These are phyloP conservation scores for Neogale vison DNA, from an alignment of 2,113 vertebrate genomes.

Conservation along the genomic window DNA sequence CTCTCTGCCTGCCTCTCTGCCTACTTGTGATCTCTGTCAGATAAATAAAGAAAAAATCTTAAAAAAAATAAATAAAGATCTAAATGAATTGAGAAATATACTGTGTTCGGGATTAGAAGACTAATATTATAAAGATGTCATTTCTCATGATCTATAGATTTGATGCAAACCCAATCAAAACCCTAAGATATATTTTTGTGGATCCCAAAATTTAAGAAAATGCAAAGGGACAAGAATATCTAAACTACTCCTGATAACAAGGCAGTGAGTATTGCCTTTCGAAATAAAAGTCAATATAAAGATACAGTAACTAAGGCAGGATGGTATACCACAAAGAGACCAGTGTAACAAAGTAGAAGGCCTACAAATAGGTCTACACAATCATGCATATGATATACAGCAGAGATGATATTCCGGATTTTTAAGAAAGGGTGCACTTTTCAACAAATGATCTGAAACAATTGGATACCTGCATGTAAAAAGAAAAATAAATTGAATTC, in stretches of 20 bases:
- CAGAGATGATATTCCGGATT: background rate
- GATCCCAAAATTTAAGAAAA: background rate
- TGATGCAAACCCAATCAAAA: slow-evolving; percentile 12
- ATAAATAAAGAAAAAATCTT: no score
- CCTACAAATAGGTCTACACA: background rate
- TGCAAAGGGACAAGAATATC: background rate
- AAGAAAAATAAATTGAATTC: background rate
- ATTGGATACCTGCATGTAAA: background rate
- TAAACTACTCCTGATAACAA: background rate
- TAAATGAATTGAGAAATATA: slow-evolving; percentile 32
- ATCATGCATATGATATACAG: background rate
- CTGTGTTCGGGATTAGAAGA: background rate
- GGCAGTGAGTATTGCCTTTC: background rate
- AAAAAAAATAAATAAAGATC: no score
- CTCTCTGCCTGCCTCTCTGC: no score
- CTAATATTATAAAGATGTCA: background rate
- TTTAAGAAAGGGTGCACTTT: slow-evolving; percentile 8
- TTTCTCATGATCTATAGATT: background rate
- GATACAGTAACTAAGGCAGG: background rate
- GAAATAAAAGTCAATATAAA: background rate
- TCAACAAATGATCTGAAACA: slow-evolving; percentile 7
- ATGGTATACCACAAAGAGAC: background rate
- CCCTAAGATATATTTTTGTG: background rate
- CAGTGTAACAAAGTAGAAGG: background rate
- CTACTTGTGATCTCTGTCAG: no score